Percentiles rank a stretch among this genome's conserved stretches.
These are phyloP conservation scores for Diaphora mendica DNA, from an alignment of 2,888 invertebrate genomes.

Conservation along the genomic window DNA sequence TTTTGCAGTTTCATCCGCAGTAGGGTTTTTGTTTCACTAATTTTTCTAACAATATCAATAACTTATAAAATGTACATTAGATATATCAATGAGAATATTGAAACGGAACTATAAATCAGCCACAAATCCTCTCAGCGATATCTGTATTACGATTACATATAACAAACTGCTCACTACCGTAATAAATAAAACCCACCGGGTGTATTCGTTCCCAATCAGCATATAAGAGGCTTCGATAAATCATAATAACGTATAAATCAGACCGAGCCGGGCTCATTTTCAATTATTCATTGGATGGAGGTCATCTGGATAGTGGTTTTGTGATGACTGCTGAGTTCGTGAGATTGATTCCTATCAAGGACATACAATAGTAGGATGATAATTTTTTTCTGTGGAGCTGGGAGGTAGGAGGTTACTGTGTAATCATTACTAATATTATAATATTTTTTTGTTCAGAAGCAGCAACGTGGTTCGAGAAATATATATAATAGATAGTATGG, in stretches of 20 bases:
- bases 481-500: no score
- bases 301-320: constrained; percentile 1
- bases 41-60: not conserved
- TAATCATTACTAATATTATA: no score
- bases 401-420: no score
- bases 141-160: not conserved
- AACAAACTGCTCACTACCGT: constrained; percentile 1
- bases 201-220: constrained; percentile 2
- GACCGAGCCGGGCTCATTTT: constrained; percentile 22
- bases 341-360: no score
- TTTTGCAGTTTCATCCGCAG: not conserved
- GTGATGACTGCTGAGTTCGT: no score
- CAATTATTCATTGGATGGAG: constrained; percentile 30
- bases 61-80: not conserved
- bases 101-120: not conserved
- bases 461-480: no score
- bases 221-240: constrained; percentile 23
- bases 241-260: constrained; percentile 33
- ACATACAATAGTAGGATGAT: no score
- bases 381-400: no score
- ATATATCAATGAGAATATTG: not conserved
- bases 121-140: not conserved
- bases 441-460: no score
- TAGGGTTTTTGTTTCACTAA: not conserved
- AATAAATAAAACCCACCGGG: constrained; percentile 3